Percentiles rank a stretch among this genome's conserved stretches.
Conservation (phyloP, 2,888 invertebrate genomes). For the Dilophus febrilis region DNA sequence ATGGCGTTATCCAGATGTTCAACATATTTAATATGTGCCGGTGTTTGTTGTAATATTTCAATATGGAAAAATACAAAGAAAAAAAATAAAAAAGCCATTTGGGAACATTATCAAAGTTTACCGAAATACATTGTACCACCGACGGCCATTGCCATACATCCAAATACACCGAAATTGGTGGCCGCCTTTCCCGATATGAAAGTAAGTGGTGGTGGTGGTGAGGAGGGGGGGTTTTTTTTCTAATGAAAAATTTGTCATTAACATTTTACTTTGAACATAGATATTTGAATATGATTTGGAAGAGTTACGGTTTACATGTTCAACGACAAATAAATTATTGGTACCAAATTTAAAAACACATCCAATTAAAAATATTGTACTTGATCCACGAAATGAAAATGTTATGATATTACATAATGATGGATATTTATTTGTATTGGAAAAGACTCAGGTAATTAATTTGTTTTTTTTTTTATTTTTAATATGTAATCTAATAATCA, state of each 20-base stretch:
- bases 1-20: conserved; percentile 35
- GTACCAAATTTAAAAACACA: conserved; percentile 30
- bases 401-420: conserved; percentile 60
- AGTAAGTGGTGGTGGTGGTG: conserved; percentile 34
- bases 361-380: conserved; percentile 38
- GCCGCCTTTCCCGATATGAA: conserved; percentile 65
- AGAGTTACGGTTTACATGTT: conserved; percentile 42
- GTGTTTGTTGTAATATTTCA: conserved; percentile 44
- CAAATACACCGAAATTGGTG: conserved; percentile 39
- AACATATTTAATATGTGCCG: conserved; percentile 48
- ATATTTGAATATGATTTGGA: conserved; percentile 59
- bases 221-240: neutral
- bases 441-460: conserved; percentile 7
- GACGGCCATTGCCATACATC: conserved; percentile 53
- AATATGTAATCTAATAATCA: too few species aligned
- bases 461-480: conserved; percentile 12
- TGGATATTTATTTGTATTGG: conserved; percentile 33
- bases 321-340: conserved; percentile 36
- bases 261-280: conserved; percentile 24
- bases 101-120: conserved; percentile 37
- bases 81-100: conserved; percentile 22
- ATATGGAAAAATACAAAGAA: conserved; percentile 35
- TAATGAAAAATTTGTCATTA: neutral
- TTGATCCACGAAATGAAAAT: conserved; percentile 43
- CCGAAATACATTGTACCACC: conserved; percentile 54